Conservation (phyloP, 2,113 vertebrate species). For the Bubalus kerabau region DNA sequence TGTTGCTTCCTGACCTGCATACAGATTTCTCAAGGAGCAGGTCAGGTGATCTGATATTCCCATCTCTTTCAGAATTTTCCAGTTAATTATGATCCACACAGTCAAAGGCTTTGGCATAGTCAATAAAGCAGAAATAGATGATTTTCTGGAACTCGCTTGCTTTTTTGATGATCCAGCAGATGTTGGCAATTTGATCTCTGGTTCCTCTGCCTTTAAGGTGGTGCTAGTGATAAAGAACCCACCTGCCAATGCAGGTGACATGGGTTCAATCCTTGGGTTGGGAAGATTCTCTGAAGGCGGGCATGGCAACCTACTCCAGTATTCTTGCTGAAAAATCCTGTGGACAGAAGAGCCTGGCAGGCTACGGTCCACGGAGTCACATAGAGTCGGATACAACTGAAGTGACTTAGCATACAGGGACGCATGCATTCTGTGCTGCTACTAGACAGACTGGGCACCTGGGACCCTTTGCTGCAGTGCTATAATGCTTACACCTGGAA, state of each 20-base stretch:
- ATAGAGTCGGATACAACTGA: not conserved
- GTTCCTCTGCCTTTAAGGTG: not conserved
- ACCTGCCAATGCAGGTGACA: not conserved
- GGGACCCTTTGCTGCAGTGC: not conserved
- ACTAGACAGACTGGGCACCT: not conserved
- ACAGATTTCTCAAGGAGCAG: not conserved
- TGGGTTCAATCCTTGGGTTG: not conserved
- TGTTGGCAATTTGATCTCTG: not conserved
- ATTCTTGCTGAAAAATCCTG: not conserved
- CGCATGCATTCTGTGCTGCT: not conserved
- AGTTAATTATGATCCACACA: not conserved
- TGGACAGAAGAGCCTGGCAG: not conserved
- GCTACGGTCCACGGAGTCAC: fast-evolving
- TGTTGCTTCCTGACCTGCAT: not conserved
- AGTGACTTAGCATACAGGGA: not conserved
- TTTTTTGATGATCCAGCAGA: fast-evolving
- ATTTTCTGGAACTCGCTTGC: not conserved
- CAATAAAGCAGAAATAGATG: not conserved
- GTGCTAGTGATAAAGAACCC: not conserved
- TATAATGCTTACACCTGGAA: not conserved
- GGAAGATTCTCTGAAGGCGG: not conserved
- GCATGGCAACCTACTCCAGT: not conserved
- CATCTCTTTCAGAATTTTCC: not conserved
- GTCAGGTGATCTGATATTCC: not conserved
- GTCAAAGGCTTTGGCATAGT: not conserved